Evolutionary conservation across 2,888 invertebrate species (phyloP).

Genomic region (Nomada fucata): DNA sequence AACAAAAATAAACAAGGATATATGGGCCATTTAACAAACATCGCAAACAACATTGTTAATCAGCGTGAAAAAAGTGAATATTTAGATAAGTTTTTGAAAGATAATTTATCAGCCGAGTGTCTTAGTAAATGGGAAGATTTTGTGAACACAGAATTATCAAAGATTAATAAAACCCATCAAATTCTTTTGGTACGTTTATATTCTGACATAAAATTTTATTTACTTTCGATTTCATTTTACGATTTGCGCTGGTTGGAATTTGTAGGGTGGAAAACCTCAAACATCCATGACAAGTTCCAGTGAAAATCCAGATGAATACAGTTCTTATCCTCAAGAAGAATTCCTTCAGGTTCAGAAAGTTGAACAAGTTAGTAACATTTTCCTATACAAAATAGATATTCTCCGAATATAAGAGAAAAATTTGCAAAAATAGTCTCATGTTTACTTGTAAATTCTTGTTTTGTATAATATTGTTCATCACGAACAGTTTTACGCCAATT

Average conservation of each 20-base stretch:
- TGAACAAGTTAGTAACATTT: conserved; percentile 46
- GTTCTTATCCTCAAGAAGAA: conserved; percentile 71
- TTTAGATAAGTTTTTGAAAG: conserved; percentile 85
- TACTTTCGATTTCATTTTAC: neutral
- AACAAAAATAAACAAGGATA: conserved; percentile 87
- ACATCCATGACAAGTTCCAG: conserved; percentile 71
- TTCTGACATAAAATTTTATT: conserved; percentile 11
- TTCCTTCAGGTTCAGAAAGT: conserved; percentile 63
- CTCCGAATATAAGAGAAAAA: neutral
- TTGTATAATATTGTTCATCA: conserved; percentile 26
- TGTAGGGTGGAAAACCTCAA: conserved; percentile 71
- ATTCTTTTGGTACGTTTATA: conserved; percentile 75
- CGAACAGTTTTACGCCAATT: conserved; percentile 82
- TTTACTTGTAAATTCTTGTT: neutral
- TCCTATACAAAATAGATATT: neutral
- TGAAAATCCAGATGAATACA: conserved; percentile 75
- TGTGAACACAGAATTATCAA: conserved; percentile 74
- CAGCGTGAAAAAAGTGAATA: conserved; percentile 86
- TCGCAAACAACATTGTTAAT: conserved; percentile 86
- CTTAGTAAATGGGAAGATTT: conserved; percentile 78
- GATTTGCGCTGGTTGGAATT: neutral
- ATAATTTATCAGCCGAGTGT: conserved; percentile 84
- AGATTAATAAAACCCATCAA: conserved; percentile 80
- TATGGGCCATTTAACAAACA: conserved; percentile 89
- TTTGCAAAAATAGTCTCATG: neutral